A percentile compares a stretch with the other conserved stretches of the same genome.
Evolutionary conservation across 2,113 vertebrate genomes (phyloP).

Genomic region (Mastomys coucha): DNA sequence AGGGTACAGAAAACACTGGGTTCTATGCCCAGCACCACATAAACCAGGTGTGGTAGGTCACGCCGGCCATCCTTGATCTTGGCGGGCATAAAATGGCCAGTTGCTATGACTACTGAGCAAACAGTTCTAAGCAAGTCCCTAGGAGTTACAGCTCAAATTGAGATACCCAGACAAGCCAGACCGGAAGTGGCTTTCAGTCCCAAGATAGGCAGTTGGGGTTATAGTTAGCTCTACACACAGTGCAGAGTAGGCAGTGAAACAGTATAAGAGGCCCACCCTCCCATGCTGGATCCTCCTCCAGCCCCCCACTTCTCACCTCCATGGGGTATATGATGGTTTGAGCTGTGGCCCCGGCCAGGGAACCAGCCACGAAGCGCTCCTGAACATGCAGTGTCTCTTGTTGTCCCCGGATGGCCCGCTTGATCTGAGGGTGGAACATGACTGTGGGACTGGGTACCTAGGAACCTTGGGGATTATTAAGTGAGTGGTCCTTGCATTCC

Average conservation of each 20-base stretch:
- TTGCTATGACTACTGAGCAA: neutral
- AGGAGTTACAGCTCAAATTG: neutral
- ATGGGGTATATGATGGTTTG: constrained; percentile 94
- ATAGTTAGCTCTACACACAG: neutral
- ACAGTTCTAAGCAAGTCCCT: neutral
- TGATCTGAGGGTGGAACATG: constrained; percentile 87
- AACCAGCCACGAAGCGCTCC: constrained; percentile 93
- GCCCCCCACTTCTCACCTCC: constrained; percentile 88
- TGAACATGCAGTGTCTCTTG: constrained; percentile 88
- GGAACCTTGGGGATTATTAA: neutral
- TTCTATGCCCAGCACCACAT: neutral
- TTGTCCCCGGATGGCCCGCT: constrained; percentile 88
- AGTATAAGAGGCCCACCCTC: neutral
- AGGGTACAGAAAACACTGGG: neutral
- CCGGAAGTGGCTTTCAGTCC: neutral
- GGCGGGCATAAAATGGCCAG: neutral
- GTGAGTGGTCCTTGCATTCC: too few relatives aligned
- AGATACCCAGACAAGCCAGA: neutral
- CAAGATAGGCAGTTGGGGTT: neutral
- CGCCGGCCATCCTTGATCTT: neutral
- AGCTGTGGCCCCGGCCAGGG: constrained; percentile 92
- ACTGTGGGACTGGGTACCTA: neutral
- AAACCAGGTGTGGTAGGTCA: neutral
- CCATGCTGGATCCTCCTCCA: too few relatives aligned
- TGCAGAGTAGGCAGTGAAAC: fast-evolving